phyloP scores from a whole-genome alignment of 2,797 vertebrate species.

The Molossus alvarezi region DNA sequence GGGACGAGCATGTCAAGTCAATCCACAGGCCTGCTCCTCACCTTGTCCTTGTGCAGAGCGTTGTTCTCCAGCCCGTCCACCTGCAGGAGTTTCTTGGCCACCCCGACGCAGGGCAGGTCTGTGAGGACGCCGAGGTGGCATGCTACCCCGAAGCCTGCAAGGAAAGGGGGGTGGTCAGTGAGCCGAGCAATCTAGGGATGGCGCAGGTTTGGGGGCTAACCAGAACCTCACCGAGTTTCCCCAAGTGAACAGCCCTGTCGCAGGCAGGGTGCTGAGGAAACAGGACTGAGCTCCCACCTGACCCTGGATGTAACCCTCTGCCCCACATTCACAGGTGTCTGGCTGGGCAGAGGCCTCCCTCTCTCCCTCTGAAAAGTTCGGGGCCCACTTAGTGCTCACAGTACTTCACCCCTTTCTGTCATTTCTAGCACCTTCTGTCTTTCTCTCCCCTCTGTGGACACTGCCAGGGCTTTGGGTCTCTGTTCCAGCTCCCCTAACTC shows the following conservation, averaged over 20 bases:
- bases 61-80: constrained; percentile 94
- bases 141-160: constrained; percentile 95
- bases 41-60: constrained; percentile 93
- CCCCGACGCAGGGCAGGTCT: constrained; percentile 94
- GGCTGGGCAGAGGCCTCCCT: fast-evolving
- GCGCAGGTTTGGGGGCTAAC: fast-evolving
- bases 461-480: neutral
- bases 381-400: neutral
- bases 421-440: neutral
- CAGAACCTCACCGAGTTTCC: neutral
- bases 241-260: neutral
- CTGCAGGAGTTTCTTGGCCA: constrained; percentile 97
- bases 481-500: neutral
- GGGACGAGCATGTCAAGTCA: fast-evolving
- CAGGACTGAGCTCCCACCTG: too few relatives aligned
- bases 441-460: neutral
- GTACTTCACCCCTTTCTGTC: neutral
- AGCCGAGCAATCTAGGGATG: neutral
- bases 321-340: fast-evolving
- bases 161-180: neutral
- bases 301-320: fast-evolving
- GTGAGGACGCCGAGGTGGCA: constrained; percentile 96
- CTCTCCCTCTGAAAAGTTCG: fast-evolving
- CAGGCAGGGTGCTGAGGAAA: fast-evolving
- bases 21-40: constrained; percentile 82